Conservation (phyloP, 2,888 invertebrate species). For the Tipula helvola region DNA sequence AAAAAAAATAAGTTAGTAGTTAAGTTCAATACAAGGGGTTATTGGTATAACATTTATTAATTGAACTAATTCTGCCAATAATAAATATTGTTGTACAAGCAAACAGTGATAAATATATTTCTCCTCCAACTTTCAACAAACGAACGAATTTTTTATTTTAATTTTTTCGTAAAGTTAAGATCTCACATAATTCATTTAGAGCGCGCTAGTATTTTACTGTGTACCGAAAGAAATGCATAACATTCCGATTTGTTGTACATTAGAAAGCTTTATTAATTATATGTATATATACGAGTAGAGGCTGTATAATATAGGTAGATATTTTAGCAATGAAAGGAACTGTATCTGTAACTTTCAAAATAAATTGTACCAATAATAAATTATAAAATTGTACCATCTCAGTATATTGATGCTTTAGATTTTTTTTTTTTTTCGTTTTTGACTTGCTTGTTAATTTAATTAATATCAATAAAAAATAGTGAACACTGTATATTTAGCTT, state of each 20-base stretch:
- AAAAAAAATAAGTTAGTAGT: neutral
- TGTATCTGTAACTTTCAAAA: neutral
- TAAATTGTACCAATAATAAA: neutral
- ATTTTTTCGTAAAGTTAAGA: neutral
- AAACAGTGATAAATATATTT: neutral
- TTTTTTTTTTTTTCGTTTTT: too few relatives aligned
- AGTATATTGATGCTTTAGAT: neutral
- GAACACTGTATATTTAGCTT: neutral
- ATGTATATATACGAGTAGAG: neutral
- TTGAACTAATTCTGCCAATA: neutral
- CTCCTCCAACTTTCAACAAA: neutral
- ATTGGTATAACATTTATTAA: neutral
- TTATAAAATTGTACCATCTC: neutral
- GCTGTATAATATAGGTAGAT: neutral
- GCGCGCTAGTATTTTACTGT: neutral
- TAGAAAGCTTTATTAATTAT: constrained; percentile 4
- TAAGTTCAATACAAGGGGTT: neutral
- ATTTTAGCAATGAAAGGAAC: neutral
- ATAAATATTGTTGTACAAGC: neutral
- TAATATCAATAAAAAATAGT: neutral
- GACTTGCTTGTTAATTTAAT: neutral
- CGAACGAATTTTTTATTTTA: neutral
- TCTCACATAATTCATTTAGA: neutral
- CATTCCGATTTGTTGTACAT: neutral
- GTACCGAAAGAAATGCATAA: neutral